Percentiles rank a stretch among this genome's conserved stretches.
phyloP scores from a whole-genome alignment of 2,888 invertebrate genomes.

The Cremastinae sp. region DNA sequence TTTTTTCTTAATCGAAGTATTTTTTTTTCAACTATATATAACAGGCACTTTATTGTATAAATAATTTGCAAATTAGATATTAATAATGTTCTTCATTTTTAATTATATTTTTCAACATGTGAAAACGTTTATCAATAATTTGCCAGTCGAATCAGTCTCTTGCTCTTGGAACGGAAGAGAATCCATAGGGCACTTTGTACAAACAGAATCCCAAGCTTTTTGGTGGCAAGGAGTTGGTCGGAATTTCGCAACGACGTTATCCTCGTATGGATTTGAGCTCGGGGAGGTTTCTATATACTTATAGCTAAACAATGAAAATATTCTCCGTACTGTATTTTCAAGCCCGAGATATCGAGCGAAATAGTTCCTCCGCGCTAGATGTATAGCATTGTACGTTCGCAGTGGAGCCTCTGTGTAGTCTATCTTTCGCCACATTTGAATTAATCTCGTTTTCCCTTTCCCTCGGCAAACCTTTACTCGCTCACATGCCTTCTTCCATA shows the following conservation, averaged over 20 bases:
- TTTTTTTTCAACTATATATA: too few relatives aligned
- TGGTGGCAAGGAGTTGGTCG: slow-evolving; percentile 13
- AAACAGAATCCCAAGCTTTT: too few relatives aligned
- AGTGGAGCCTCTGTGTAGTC: neutral
- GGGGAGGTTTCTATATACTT: too few relatives aligned
- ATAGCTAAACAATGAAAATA: slow-evolving; percentile 54
- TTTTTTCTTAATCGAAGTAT: too few relatives aligned
- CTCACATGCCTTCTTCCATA: neutral
- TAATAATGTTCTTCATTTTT: too few relatives aligned
- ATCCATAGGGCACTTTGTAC: too few relatives aligned
- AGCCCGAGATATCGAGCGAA: slow-evolving; percentile 41
- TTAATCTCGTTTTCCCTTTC: slow-evolving; percentile 57
- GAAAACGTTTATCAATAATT: too few relatives aligned
- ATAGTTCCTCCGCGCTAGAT: slow-evolving; percentile 15
- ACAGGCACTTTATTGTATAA: too few relatives aligned
- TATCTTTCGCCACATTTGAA: slow-evolving; percentile 56
- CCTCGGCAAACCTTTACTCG: slow-evolving; percentile 22
- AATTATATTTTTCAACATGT: too few relatives aligned
- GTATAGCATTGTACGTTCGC: neutral
- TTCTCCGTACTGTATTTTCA: slow-evolving; percentile 61
- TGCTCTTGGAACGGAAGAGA: too few relatives aligned
- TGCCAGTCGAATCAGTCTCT: too few relatives aligned
- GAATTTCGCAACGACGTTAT: slow-evolving; percentile 35
- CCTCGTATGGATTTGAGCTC: slow-evolving; percentile 9
- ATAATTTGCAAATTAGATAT: too few relatives aligned